Base-by-base conservation (phyloP, 2,888 invertebrate species). In the Lutraria lutraria region DNA sequence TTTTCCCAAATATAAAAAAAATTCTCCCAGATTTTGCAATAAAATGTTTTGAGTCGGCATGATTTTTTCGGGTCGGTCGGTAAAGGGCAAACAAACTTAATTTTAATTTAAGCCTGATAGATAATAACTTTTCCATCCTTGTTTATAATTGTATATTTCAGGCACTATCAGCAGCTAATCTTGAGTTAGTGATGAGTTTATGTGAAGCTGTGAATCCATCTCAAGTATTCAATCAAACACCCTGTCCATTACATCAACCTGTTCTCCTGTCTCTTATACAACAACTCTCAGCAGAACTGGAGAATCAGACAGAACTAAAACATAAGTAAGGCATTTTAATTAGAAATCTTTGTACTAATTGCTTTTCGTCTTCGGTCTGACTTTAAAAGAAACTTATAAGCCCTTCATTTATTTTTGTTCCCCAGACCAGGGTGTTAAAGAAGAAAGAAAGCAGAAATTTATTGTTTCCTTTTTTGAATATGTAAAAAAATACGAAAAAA, bases 251-350 rank as follows among this genome's bases (percentile, higher is more conserved):
- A 88, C 98, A 98, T 93, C 99, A 99, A 96, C 98, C 98, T 94
- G 98, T 99, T 89, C 97, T 99, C 92, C 97, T 99, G 85, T 99
- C 99, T 4, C 97, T 99, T 53, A 98, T 99, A 94, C 99, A 99
- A 96, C 99, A 99, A 97, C 97, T 99, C 31, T 98, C 99, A 29
- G 98, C 98, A 0, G 99, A 99, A 96, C 97, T 99, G 97, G 97
- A 97, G 91, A 98, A 98, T 92, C 98, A 98, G 94, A 98, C 98
- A 19, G 98, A 98, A 95, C 97, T 98, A 29, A 98, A 98, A 97
- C 97, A 98, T 94, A 98, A 97, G 98, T 98, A 97, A 97, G 97
- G 93, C 21, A 34, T 31, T 19, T 15, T 43, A 2, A 43, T 43
- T 43, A 43, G 43, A 43, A 43, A 43, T 43, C 43, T 43, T 43